Conservation (phyloP, 1,140 invertebrate genomes). For the Phthorimaea operculella region DNA sequence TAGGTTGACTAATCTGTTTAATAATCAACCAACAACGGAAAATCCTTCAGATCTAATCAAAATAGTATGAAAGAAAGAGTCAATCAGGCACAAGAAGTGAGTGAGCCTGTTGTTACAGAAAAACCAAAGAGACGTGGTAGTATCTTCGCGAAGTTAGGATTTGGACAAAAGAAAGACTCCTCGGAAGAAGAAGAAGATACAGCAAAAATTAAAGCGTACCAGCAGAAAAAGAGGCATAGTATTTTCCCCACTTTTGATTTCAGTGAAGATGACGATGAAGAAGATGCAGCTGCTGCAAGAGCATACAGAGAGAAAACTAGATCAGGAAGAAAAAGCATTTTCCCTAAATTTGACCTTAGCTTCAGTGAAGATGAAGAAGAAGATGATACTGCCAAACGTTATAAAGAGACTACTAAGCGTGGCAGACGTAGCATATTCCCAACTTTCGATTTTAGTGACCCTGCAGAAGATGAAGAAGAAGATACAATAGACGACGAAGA, state of each 20-base stretch:
- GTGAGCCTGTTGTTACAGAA: conserved; percentile 34
- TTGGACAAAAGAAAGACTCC: conserved; percentile 36
- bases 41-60: conserved; percentile 48
- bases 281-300: conserved; percentile 25
- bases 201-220: conserved; percentile 33
- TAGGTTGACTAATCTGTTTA: conserved; percentile 41
- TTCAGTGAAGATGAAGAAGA: conserved; percentile 48
- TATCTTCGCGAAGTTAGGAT: conserved; percentile 56
- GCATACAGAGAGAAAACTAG: conserved; percentile 34
- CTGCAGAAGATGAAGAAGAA: conserved; percentile 32
- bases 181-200: conserved; percentile 46
- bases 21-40: conserved; percentile 46
- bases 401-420: conserved; percentile 49
- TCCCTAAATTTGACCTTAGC: conserved; percentile 49
- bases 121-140: conserved; percentile 50
- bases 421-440: conserved; percentile 58
- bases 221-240: conserved; percentile 55
- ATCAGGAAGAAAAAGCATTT: conserved; percentile 40
- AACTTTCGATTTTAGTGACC: conserved; percentile 50
- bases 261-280: conserved; percentile 42
- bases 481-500: conserved; percentile 55
- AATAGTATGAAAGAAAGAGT: conserved; percentile 47
- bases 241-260: conserved; percentile 59
- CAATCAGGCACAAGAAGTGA: conserved; percentile 28
- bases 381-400: conserved; percentile 31